Percentiles rank a stretch among this genome's conserved stretches.
phyloP scores from a whole-genome alignment of 2,113 vertebrate genomes.

The Etheostoma cragini region DNA sequence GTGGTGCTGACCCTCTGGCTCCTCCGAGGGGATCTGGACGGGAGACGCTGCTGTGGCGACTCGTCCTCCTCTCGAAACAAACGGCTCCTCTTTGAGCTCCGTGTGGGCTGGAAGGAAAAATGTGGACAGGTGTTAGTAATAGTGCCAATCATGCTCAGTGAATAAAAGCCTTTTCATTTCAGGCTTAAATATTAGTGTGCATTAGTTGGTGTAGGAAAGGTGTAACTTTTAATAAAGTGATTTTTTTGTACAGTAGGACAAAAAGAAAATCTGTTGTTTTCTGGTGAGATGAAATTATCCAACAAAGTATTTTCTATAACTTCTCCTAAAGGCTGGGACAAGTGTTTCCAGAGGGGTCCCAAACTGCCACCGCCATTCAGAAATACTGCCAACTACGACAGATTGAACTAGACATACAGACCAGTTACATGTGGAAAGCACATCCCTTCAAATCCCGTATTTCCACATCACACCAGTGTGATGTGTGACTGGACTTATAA shows the following conservation, averaged over 20 bases:
- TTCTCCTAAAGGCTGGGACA: not conserved
- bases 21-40: constrained; percentile 93
- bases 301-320: not conserved
- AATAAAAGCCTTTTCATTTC: not conserved
- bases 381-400: not conserved
- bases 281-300: not conserved
- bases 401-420: not conserved
- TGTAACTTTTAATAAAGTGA: not conserved
- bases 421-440: not conserved
- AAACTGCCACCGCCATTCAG: not conserved
- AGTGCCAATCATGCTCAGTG: not conserved
- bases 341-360: not conserved
- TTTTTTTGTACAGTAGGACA: not conserved
- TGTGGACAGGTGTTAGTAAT: not conserved
- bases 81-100: constrained; percentile 95
- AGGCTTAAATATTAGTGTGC: not conserved
- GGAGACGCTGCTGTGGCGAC: constrained; percentile 80
- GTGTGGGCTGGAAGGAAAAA: constrained; percentile 87
- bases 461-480: not conserved
- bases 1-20: constrained; percentile 92
- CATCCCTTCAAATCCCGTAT: not conserved
- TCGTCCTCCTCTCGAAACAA: constrained; percentile 95
- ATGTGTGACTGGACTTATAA: too few relatives aligned
- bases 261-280: not conserved
- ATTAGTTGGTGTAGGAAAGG: too few relatives aligned